Percentiles rank a stretch among this genome's conserved stretches.
phyloP scores from a whole-genome alignment of 1,140 invertebrate genomes.

The Hesperophylax magnus region DNA sequence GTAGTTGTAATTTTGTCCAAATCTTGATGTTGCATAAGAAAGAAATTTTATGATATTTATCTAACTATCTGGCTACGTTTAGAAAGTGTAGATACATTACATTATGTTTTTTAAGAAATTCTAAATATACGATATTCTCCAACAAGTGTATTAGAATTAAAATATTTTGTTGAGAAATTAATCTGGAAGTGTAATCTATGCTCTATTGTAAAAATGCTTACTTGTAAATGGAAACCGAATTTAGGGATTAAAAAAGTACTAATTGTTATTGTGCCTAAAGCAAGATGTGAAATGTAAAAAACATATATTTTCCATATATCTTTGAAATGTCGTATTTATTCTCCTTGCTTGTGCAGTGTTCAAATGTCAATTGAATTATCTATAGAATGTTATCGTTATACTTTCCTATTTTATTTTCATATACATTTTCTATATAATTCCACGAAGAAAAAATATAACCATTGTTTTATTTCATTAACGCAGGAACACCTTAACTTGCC shows the following conservation, averaged over 20 bases:
- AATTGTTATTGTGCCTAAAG: conserved; percentile 58
- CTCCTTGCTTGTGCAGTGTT: conserved; percentile 39
- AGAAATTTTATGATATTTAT: conserved; percentile 2
- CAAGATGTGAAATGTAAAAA: conserved; percentile 45
- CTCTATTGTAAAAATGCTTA: conserved; percentile 56
- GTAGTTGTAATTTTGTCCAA: conserved; percentile 46
- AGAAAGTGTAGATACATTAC: neutral
- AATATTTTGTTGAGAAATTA: conserved; percentile 52
- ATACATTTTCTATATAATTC: no score
- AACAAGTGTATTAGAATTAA: conserved; percentile 18
- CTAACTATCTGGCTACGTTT: neutral
- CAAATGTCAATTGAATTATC: conserved; percentile 43
- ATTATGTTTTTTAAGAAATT: conserved; percentile 14
- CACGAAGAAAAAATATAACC: no score
- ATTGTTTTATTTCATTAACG: no score
- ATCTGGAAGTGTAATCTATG: conserved; percentile 9
- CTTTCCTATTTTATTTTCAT: no score
- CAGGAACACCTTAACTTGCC: no score
- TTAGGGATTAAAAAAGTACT: conserved; percentile 51
- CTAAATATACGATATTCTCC: conserved; percentile 11
- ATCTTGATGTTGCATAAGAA: conserved; percentile 47
- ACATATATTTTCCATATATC: conserved; percentile 45
- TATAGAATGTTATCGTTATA: neutral
- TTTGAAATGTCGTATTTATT: conserved; percentile 29
- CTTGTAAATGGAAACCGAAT: conserved; percentile 55